Evolutionary conservation across 2,113 vertebrate species (phyloP).

Genomic region (Scalopus aquaticus): DNA sequence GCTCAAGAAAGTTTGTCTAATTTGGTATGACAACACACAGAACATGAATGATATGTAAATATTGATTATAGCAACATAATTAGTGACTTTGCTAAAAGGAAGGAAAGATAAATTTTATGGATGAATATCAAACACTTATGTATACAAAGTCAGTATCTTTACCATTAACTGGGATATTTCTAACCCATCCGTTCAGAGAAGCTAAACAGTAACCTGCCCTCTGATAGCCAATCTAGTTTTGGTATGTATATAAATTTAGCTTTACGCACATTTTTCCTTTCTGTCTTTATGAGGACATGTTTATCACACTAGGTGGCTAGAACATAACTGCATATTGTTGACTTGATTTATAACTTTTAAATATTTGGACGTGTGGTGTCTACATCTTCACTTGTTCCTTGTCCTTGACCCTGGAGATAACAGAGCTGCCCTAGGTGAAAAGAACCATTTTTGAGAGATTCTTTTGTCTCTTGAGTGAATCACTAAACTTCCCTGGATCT

Average conservation of each 20-base stretch:
- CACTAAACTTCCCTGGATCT: neutral
- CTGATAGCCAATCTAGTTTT: neutral
- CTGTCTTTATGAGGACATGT: neutral
- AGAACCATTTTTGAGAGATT: neutral
- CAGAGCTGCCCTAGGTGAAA: neutral
- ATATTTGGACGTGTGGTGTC: neutral
- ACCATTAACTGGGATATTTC: neutral
- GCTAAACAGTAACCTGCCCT: neutral
- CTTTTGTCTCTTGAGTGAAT: neutral
- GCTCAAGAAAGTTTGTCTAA: neutral
- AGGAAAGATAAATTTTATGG: neutral
- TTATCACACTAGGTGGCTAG: neutral
- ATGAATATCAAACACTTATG: neutral
- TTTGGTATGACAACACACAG: neutral
- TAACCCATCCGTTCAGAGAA: neutral
- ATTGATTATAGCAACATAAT: neutral
- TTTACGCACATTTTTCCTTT: neutral
- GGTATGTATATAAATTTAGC: neutral
- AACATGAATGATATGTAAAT: neutral
- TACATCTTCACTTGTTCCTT: neutral
- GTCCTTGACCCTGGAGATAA: neutral
- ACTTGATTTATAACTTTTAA: neutral
- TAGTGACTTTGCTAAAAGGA: slow-evolving; percentile 1
- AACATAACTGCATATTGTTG: neutral
- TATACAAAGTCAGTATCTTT: neutral